Conservation (phyloP, 2,888 invertebrate genomes). For the Ichneumon xanthorius region DNA sequence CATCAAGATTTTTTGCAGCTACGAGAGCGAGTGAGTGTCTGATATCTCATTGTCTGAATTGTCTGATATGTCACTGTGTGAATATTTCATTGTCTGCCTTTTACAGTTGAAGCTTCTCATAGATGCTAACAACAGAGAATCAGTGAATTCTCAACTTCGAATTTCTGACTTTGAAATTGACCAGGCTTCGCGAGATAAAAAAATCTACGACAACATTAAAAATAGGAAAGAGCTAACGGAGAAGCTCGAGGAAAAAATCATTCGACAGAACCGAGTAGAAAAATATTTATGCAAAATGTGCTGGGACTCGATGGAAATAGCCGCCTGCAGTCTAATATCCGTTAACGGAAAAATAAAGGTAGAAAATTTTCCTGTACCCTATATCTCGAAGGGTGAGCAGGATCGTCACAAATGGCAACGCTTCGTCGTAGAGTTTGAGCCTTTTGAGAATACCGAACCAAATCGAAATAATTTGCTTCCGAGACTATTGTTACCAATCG, state of each 20-base stretch:
- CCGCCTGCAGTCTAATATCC: conserved; percentile 82
- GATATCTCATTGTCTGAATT: too few species aligned
- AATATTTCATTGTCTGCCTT: conserved; percentile 9
- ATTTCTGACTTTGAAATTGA: conserved; percentile 88
- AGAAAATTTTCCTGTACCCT: conserved; percentile 86
- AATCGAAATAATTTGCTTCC: not conserved
- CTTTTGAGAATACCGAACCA: not conserved
- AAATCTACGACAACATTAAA: conserved; percentile 82
- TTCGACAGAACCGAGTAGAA: conserved; percentile 86
- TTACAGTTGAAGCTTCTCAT: conserved; percentile 81
- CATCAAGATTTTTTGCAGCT: conserved; percentile 81
- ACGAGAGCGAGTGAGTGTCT: conserved; percentile 76
- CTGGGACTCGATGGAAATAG: conserved; percentile 87
- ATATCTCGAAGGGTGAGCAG: conserved; percentile 71
- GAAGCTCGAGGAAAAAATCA: conserved; percentile 85
- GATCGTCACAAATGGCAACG: conserved; percentile 83
- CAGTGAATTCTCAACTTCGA: conserved; percentile 86
- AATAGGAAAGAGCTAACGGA: conserved; percentile 86
- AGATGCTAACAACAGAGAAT: conserved; percentile 86
- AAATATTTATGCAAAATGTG: conserved; percentile 86
- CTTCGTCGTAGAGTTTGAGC: conserved; percentile 37
- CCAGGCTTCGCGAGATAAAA: conserved; percentile 84
- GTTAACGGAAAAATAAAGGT: conserved; percentile 85
- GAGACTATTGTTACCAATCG: conserved; percentile 54
- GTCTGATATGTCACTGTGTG: too few species aligned